Base-by-base conservation (phyloP, 2,113 vertebrate species). In the Leuciscus idus region DNA sequence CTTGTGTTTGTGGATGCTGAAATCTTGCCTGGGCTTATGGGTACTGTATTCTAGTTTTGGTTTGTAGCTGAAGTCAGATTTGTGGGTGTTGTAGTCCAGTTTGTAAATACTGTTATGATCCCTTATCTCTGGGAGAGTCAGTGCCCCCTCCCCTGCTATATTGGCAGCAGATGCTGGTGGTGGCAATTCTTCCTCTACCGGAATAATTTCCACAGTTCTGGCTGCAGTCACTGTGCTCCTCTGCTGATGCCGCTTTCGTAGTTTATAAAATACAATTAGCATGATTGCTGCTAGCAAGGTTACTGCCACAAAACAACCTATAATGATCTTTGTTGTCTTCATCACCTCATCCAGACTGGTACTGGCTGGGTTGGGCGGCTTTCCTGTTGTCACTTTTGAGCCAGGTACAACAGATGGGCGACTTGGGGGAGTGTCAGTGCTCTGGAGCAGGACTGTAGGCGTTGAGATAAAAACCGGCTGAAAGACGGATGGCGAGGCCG, bases 291-390 rank as follows among this genome's bases (percentile, higher is more conserved):
- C 98, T 84, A 99, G 87, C 68, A 99, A 94, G 9, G 98, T 99
- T 79, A 99, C 97, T 0, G 98, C 97, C 93, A 99, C 98, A 83
- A 99, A 99, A 93, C 98, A 99, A 50, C 97, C 98, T 75, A 99
- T 99, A 94, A 99, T 99, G 91, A 99, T 99, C 92, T 99, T 99
- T 81, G 98, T 99, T 91, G 98, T 99, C 94, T 96, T 97, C 98
- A 99, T 99, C 89, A 99, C 97, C 93, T 99, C 98, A 81, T 99
- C 98, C 89, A 99, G 88, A 91, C 98, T 99, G 87, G 98, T 96
- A 55, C 92, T 93, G 48, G 90, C 93, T 9, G 93, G 84, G 84
- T 91, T 93, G 82, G 96, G 96, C 83, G 92, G 94, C 88, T 95
- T 96, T 89, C 96, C 95, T 43, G 93, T 96, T 19, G 92, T 94